Percentiles rank a stretch among this genome's conserved stretches.
Evolutionary conservation across 2,888 invertebrate species (phyloP).

Genomic region (Magallana nippona): DNA sequence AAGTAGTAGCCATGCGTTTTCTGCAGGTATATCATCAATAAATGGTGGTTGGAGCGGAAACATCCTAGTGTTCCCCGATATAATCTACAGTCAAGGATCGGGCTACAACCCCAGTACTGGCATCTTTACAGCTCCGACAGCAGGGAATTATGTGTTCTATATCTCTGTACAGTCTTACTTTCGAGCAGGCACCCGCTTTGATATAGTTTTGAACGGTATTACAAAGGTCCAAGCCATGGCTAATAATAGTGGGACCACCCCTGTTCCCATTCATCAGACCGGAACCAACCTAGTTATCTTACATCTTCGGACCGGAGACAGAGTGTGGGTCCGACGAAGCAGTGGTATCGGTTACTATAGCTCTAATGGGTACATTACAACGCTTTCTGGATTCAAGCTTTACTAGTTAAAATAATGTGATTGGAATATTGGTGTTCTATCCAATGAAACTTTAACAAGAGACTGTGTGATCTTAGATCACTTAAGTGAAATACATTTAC

Average conservation of each 20-base stretch:
- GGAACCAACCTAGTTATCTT: background rate
- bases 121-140: background rate
- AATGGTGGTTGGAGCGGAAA: background rate
- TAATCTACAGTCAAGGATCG: background rate
- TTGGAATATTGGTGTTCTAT: too few relatives aligned
- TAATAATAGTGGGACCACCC: background rate
- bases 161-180: background rate
- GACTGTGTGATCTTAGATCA: too few relatives aligned
- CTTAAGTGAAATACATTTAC: too few relatives aligned
- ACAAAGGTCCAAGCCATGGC: background rate
- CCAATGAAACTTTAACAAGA: too few relatives aligned
- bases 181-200: background rate
- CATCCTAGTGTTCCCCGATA: background rate
- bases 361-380: background rate
- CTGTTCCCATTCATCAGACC: background rate
- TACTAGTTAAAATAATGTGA: too few relatives aligned
- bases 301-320: background rate
- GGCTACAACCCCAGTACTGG: conserved; percentile 8
- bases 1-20: background rate
- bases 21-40: background rate
- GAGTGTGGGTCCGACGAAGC: background rate
- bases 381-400: background rate
- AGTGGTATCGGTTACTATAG: background rate
- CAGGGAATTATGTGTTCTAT: background rate
- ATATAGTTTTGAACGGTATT: background rate